These are phyloP conservation scores for Phataginus tricuspis DNA, from an alignment of 2,797 vertebrate genomes.

Conservation along the genomic window DNA sequence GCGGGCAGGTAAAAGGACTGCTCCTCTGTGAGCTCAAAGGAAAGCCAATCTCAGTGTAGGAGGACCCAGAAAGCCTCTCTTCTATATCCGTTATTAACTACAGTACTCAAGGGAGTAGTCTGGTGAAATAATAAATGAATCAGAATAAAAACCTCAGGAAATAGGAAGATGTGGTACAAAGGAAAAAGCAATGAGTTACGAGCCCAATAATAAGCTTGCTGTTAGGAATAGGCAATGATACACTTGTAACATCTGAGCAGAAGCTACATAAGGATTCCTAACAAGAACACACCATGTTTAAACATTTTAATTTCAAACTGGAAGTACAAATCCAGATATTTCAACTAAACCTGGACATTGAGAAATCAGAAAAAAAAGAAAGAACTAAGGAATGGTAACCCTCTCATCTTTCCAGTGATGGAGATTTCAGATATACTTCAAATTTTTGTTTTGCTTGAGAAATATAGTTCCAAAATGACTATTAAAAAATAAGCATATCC, in stretches of 20 bases:
- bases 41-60: neutral
- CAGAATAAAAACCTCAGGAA: neutral
- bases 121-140: neutral
- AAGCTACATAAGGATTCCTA: neutral
- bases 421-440: neutral
- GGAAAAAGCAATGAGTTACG: neutral
- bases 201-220: neutral
- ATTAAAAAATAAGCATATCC: neutral
- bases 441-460: conserved; percentile 23
- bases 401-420: neutral
- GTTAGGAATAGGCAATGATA: neutral
- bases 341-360: neutral
- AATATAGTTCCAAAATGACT: neutral
- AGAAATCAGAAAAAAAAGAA: neutral
- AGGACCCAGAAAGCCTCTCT: neutral
- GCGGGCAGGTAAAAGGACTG: neutral
- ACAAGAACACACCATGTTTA: neutral
- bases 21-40: neutral
- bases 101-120: neutral
- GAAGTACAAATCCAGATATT: neutral
- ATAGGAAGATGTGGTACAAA: neutral
- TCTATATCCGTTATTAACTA: neutral
- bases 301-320: neutral
- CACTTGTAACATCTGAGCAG: neutral
- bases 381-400: neutral